Conservation (phyloP, 2,888 invertebrate genomes). For the Tanaodytes sp. region DNA sequence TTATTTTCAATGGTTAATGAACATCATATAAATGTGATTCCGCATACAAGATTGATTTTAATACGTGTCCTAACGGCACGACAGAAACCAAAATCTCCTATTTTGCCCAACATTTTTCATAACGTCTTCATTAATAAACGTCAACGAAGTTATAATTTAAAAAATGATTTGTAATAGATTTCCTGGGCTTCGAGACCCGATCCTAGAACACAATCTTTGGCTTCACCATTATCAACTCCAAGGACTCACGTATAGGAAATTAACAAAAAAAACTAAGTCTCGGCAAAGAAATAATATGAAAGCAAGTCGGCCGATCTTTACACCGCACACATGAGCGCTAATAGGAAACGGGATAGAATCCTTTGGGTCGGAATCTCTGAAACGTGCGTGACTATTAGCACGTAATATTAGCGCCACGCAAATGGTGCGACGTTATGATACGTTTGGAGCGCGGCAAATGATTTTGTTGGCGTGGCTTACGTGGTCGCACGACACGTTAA, state of each 20-base stretch:
- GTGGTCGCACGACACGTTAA: conserved; percentile 44
- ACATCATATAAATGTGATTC: no score
- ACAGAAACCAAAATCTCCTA: no score
- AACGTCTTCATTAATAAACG: no score
- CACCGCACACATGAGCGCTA: conserved; percentile 6
- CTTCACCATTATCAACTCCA: no score
- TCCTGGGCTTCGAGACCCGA: no score
- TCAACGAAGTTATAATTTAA: no score
- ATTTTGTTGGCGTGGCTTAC: conserved; percentile 47
- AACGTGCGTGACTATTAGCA: conserved; percentile 67
- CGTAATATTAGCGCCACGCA: conserved; percentile 63
- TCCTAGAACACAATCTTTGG: no score
- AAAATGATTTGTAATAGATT: no score
- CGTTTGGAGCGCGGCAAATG: conserved; percentile 43
- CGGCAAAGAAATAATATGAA: conserved; percentile 5
- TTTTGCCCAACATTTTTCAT: no score
- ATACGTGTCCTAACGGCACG: no score
- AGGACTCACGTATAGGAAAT: conserved; percentile 17
- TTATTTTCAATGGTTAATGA: no score
- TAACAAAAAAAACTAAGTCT: conserved; percentile 3
- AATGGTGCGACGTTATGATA: conserved; percentile 61
- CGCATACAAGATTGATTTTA: no score
- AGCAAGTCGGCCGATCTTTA: neutral
- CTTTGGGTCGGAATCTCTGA: conserved; percentile 20
- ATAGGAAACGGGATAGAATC: conserved; percentile 27